Percentiles rank a stretch among this genome's conserved stretches.
Evolutionary conservation across 2,113 vertebrate species (phyloP).

Genomic region (Siniperca chuatsi): DNA sequence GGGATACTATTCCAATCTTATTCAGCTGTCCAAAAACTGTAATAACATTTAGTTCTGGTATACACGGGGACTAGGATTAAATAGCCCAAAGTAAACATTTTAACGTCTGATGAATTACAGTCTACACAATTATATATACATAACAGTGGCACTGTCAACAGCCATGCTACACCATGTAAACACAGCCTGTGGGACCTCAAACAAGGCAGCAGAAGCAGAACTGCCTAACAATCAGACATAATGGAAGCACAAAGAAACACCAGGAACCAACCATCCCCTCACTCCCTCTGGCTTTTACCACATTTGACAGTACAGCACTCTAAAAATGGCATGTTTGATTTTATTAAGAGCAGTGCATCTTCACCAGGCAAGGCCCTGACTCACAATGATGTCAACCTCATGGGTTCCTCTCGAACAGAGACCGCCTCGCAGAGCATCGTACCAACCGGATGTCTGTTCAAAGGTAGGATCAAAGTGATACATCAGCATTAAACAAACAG

Average conservation of each 20-base stretch:
- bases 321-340: conserved; percentile 39
- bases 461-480: neutral
- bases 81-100: neutral
- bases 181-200: neutral
- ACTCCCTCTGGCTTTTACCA: neutral
- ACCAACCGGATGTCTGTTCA: neutral
- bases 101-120: neutral
- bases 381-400: conserved; percentile 21
- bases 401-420: conserved; percentile 1
- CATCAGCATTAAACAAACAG: neutral
- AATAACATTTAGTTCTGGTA: neutral
- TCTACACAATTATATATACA: neutral
- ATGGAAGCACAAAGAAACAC: neutral
- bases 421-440: neutral
- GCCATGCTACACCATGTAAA: neutral
- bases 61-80: neutral
- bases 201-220: neutral
- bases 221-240: neutral
- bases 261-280: neutral
- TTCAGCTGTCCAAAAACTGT: neutral
- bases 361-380: conserved; percentile 29
- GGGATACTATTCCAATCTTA: neutral
- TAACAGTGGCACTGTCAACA: neutral
- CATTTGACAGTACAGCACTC: conserved; percentile 1
- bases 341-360: conserved; percentile 46